Percentiles rank a stretch among this genome's conserved stretches.
Conservation (phyloP, 2,797 vertebrate genomes). For the Centroberyx gerrardi region DNA sequence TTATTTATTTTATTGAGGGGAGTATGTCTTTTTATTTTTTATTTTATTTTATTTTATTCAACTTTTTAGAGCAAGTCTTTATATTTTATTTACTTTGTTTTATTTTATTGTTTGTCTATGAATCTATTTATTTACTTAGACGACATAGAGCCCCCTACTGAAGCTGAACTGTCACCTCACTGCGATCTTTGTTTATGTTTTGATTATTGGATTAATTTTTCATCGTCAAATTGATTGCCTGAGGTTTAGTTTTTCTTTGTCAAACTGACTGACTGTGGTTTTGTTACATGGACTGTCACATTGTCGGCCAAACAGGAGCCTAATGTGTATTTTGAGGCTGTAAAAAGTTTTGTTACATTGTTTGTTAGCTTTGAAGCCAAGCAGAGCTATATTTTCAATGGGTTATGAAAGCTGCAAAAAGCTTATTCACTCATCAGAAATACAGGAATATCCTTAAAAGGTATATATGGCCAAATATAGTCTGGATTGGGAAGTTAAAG, state of each 20-base stretch:
- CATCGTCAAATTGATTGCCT: background rate
- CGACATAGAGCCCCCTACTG: too few relatives aligned
- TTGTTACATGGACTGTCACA: background rate
- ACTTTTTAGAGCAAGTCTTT: background rate
- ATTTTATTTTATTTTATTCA: background rate
- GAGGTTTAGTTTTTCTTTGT: background rate
- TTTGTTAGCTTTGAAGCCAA: background rate
- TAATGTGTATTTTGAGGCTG: background rate
- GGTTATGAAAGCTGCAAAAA: slow-evolving; percentile 18
- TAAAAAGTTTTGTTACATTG: background rate
- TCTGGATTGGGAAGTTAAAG: background rate
- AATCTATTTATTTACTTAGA: too few relatives aligned
- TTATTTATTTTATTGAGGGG: slow-evolving; percentile 22
- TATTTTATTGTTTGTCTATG: background rate
- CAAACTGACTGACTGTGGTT: background rate
- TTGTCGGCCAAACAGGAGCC: background rate
- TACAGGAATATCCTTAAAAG: slow-evolving; percentile 16
- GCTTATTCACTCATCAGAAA: slow-evolving; percentile 20
- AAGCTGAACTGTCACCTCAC: background rate
- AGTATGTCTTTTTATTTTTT: slow-evolving; percentile 2
- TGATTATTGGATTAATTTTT: background rate
- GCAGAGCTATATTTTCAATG: background rate
- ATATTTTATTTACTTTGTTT: background rate
- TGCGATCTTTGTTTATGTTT: background rate
- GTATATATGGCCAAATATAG: slow-evolving; percentile 28